phyloP scores from a whole-genome alignment of 2,113 vertebrate genomes.

The Rissa tridactyla region DNA sequence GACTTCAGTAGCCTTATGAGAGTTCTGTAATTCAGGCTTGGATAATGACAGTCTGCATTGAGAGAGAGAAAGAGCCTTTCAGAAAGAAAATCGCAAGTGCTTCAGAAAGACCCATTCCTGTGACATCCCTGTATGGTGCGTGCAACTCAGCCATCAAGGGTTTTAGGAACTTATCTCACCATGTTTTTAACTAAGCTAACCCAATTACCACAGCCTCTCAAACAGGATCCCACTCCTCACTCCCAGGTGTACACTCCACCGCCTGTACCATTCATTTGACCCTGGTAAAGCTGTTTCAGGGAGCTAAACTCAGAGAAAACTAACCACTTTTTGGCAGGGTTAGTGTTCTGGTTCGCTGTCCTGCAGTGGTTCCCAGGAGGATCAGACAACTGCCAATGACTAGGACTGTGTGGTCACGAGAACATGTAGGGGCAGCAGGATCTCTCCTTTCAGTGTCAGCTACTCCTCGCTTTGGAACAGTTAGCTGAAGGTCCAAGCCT shows the following conservation, averaged over 20 bases:
- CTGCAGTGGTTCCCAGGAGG: background rate
- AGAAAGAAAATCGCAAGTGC: background rate
- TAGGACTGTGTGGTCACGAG: rapidly evolving
- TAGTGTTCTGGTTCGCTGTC: background rate
- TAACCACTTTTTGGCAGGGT: background rate
- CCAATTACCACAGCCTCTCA: background rate
- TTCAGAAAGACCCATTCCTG: background rate
- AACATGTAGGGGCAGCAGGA: background rate
- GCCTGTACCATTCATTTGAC: background rate
- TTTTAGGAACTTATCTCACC: background rate
- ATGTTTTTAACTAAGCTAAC: background rate
- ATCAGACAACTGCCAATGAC: background rate
- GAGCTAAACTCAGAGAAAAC: background rate
- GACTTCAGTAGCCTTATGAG: background rate
- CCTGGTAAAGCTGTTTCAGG: background rate
- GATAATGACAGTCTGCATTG: background rate
- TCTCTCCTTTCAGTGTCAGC: background rate
- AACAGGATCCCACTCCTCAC: background rate
- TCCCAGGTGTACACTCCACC: background rate
- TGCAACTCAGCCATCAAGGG: background rate
- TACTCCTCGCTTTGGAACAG: background rate
- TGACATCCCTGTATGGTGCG: background rate
- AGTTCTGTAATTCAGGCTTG: background rate
- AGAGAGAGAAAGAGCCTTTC: background rate
- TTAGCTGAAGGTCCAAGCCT: background rate